Evolutionary conservation across 2,888 invertebrate species (phyloP), one percentile per base, ranked within the genome.

Genomic region (Acronicta psi): DNA sequence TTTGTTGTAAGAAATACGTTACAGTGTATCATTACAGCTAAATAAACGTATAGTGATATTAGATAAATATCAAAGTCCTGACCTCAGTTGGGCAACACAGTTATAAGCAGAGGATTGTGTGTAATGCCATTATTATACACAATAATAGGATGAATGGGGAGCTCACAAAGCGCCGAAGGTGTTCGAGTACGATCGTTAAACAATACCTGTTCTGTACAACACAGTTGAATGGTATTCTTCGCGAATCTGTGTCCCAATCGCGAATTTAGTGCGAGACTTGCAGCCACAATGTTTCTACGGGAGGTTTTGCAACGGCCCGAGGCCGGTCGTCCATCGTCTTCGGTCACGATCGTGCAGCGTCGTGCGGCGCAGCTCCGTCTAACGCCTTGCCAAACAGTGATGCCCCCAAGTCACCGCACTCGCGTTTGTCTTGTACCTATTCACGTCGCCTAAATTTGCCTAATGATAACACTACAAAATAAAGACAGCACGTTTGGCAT

Each of bases 221-320:
- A 73, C 75, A 73, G 82, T 81, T 87, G 82, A 84, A 85, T 86
- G 83, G 84, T 85, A 84, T 86, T 88, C 83, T 83, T 81, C 80
- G 83, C 83, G 74, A 82, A 84, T 85, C 80, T 83, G 81, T 91
- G 88, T 85, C 83, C 84, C 88, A 90, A 92, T 91, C 85, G 88
- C 84, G 80, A 85, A 89, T 89, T 86, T 82, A 87, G 89, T 89
- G 85, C 87, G 85, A 83, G 84, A 77, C 84, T 84, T 80, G 74
- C 50, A 86, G 82, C 79, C 82, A 88, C 90, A 92, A 88, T 89
- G 87, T 85, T 76, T 84, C 81, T 85, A 81, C 81, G 83, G 81
- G 82, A 79, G 76, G 83, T 93, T 88, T 90, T 85, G 92, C 89
- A 92, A 93, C 65, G 79, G 52, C 73, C 76, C 89, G 91, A 92